Evolutionary conservation across 1,140 invertebrate genomes (phyloP).

Genomic region (Drosophila lini): DNA sequence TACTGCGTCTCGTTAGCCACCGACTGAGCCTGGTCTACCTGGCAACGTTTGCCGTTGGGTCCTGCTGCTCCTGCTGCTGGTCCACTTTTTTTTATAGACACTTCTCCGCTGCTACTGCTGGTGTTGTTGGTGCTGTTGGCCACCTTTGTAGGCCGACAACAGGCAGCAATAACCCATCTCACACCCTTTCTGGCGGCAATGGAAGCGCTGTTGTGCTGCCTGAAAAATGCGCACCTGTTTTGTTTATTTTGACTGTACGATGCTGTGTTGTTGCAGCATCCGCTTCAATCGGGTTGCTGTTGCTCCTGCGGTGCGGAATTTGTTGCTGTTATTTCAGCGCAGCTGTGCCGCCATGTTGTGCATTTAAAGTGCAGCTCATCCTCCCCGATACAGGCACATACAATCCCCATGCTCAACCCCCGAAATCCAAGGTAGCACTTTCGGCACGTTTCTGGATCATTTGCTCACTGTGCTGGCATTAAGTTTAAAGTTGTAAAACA

Average conservation of each 20-base stretch:
- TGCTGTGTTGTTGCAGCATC: constrained; percentile 35
- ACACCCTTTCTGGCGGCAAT: background rate
- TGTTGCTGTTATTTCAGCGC: constrained; percentile 38
- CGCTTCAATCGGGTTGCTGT: constrained; percentile 38
- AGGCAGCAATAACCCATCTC: constrained; percentile 56
- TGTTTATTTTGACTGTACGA: constrained; percentile 71
- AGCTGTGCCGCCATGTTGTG: constrained; percentile 47
- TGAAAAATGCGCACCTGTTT: constrained; percentile 78
- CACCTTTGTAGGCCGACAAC: constrained; percentile 56
- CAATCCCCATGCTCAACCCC: background rate
- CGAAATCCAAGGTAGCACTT: constrained; percentile 33
- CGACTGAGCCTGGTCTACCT: constrained; percentile 38
- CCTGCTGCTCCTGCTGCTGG: constrained; percentile 7
- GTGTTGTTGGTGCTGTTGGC: constrained; percentile 17
- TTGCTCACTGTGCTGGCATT: constrained; percentile 28
- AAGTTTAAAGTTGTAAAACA: constrained; percentile 44
- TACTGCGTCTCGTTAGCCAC: constrained; percentile 72
- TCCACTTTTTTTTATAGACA: constrained; percentile 45
- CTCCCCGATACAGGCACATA: background rate
- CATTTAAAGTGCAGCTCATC: constrained; percentile 62
- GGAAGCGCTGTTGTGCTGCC: background rate
- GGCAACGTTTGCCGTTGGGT: constrained; percentile 16
- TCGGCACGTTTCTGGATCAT: constrained; percentile 58
- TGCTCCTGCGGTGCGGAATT: constrained; percentile 17
- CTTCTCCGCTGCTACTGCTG: constrained; percentile 7